Base-by-base conservation (phyloP, 1,140 invertebrate genomes). In the Trissolcus basalis region DNA sequence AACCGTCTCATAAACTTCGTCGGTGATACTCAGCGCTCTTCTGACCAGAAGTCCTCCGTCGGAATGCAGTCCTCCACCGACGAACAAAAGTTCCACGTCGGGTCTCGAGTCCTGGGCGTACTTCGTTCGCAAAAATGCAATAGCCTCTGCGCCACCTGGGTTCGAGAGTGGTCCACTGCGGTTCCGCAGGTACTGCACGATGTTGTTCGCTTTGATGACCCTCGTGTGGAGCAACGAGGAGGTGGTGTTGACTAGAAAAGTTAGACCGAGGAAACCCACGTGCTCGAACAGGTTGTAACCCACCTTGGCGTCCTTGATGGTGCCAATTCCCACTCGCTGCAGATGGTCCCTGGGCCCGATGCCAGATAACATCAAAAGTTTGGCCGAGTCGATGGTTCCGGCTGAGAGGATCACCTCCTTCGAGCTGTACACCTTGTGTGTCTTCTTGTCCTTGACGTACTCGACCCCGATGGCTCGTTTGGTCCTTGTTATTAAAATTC, bases 271-370 rank as follows among this genome's bases (percentile, higher is more conserved):
- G 72, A 92, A 93, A 5, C 91, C 91, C 50, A 93, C 89, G 75
- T 96, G 95, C 73, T 96, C 94, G 78, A 93, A 92, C 14, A 95
- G 79, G 7, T 91, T 92, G 78, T 91, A 86, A 0, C 94, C 94
- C 0, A 95, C 94, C 49, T 89, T 90, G 9, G 93, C 84, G 67
- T 94, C 90, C 79, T 93, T 86, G 8, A 95, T 83, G 0, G 93
- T 85, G 0, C 90, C 87, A 16, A 96, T 93, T 0, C 91, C 91
- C 0, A 95, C 83, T 16, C 92, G 90, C 47, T 91, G 83, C 1
- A 97, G 86, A 72, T 95, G 91, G 16, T 91, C 85, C 58, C 81
- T 89, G 0, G 93, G 93, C 4, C 94, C 94, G 32, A 95, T 90
- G 13, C 94, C 94, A 0, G 93, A 94, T 0, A 94, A 78, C 90